phyloP scores from a whole-genome alignment of 2,113 vertebrate genomes.

The Clinocottus analis region DNA sequence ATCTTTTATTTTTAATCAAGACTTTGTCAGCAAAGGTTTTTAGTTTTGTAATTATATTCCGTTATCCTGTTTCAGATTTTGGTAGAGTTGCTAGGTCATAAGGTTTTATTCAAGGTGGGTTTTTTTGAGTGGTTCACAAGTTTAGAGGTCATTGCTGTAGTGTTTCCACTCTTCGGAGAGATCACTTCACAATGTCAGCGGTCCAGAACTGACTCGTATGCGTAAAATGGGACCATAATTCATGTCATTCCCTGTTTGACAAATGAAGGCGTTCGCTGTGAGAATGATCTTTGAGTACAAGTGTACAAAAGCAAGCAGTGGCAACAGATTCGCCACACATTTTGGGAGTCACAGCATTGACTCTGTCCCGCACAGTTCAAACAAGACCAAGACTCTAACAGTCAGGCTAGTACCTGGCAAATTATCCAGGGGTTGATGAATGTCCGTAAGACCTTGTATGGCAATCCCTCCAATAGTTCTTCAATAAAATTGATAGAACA shows the following conservation, averaged over 20 bases:
- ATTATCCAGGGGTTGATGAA: background rate
- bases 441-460: no score
- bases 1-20: background rate
- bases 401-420: background rate
- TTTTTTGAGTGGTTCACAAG: slow-evolving; percentile 5
- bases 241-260: background rate
- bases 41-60: background rate
- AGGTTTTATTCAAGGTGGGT: slow-evolving; percentile 4
- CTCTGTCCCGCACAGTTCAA: background rate
- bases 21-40: background rate
- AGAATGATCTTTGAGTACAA: background rate
- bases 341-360: background rate
- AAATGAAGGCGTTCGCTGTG: background rate
- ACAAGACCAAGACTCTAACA: background rate
- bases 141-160: slow-evolving; percentile 8
- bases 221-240: background rate
- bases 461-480: background rate
- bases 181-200: slow-evolving; percentile 9
- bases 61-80: background rate
- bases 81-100: background rate
- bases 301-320: background rate
- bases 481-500: no score
- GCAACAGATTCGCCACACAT: background rate
- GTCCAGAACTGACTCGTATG: no score
- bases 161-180: slow-evolving; percentile 6